Evolutionary conservation across 2,797 vertebrate species (phyloP), one percentile per base, ranked within the genome.

Genomic region (Acomys russatus): DNA sequence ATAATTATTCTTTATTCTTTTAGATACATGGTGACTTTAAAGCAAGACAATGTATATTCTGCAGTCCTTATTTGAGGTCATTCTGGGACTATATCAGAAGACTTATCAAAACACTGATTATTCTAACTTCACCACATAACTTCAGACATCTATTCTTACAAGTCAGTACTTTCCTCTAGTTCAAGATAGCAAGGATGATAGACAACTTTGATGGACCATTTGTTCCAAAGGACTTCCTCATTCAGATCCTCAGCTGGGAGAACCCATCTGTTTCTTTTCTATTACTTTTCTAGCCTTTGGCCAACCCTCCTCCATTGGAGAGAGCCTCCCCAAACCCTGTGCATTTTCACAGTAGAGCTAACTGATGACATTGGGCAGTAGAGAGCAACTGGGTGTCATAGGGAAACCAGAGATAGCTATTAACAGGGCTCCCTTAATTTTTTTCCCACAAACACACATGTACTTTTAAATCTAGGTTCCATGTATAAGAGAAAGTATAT

Each of bases 21-120:
- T 87, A 51, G 30, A 6, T 73, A n/a, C 56, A 22, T 54, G 68
- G 64, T 22, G 20, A 64, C 90, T 94, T 77, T 74, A 95, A 91
- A 84, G 63, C 61, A 97, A 88, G 51, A 76, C n/a, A 88, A 66
- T 61, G 20, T 28, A 93, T 35, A 68, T 77, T 92, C 74, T 88
- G 20, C 70, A 74, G 74, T 56, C 77, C 20, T 25, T 23, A 44
- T 74, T 35, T 76, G 38, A 79, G 17, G 11, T 86, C 25, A 74
- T 73, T 10, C 70, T 92, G 68, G 38, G 10, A 78, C 33, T 91
- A 44, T 38, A 77, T 73, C 30, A 79, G 86, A 95, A 96, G 3
- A 18, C 22, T 84, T 74, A 68, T 89, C 74, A 56, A 85, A 83
- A 92, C 79, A 86, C 74, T 90, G 35, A 87, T 6, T 20, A 80